Evolutionary conservation across 2,113 vertebrate genomes (phyloP), one percentile per base, ranked within the genome.

Genomic region (Tiliqua scincoides): DNA sequence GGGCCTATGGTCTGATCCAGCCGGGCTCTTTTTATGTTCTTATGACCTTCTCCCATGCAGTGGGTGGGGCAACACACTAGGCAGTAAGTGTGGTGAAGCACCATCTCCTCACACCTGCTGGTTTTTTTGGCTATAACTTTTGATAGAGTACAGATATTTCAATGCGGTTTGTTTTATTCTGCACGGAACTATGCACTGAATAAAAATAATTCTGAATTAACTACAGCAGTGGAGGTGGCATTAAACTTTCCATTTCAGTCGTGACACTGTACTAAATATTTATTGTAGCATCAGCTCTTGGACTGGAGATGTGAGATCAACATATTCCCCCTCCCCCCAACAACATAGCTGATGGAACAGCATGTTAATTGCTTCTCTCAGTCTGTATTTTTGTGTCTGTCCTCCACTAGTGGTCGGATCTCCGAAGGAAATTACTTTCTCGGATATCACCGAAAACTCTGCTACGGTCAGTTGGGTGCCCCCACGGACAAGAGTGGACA

Each of bases 401-500:
- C 0, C 52, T 27, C 67, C 35, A 20, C 95, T 35, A 99, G 98
- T 95, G 40, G 93, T 99, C 92, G 98, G 97, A 40, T 94, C 97
- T 84, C 98, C 98, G 2, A 98, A 97, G 90, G 98, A 97, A 75
- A 96, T 99, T 77, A 93, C 95, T 6, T 99, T 99, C 96, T 98
- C 98, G 5, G 98, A 99, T 78, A 97, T 99, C 92, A 99, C 97
- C 0, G 98, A 99, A 93, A 98, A 97, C 0, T 96, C 98, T 0
- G 97, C 98, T 84, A 97, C 97, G 0, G 97, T 99, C 86, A 98
- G 97, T 95, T 99, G 99, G 98, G 95, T 90, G 2, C 91, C 96
- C 0, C 97, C 98, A 0, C 95, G 94, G 25, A 93, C 95, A 43
- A 96, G 95, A 0, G 98, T 98, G 89, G 98, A 99, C 82, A 98